A percentile compares a stretch with the other conserved stretches of the same genome.
These are phyloP conservation scores for Zaprionus lineosus DNA, from an alignment of 2,888 invertebrate genomes.

Conservation along the genomic window DNA sequence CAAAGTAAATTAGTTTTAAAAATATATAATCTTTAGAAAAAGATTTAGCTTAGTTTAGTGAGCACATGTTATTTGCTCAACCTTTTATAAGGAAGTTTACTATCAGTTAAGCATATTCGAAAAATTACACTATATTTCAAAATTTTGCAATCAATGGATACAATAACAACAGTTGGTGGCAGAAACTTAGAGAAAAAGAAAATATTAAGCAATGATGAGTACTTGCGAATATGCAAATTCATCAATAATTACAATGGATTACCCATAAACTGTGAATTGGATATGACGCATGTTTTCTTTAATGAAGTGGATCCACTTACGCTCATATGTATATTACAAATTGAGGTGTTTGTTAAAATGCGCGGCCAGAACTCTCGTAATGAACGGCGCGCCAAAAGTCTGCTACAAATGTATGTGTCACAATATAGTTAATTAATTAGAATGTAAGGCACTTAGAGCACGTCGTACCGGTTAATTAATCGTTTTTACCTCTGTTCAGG, in stretches of 20 bases:
- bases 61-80: background rate
- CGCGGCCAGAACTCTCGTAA: constrained; percentile 86
- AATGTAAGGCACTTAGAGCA: too few relatives aligned
- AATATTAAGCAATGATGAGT: constrained; percentile 63
- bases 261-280: constrained; percentile 85
- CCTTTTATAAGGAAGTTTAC: too few relatives aligned
- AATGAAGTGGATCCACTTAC: constrained; percentile 85
- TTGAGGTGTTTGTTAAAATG: constrained; percentile 86
- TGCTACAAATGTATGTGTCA: constrained; percentile 81
- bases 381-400: constrained; percentile 84
- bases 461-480: background rate
- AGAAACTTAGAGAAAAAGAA: constrained; percentile 40
- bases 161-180: background rate
- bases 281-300: constrained; percentile 84
- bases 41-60: too few relatives aligned
- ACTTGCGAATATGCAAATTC: constrained; percentile 79
- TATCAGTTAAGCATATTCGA: constrained; percentile 7
- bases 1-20: too few relatives aligned
- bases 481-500: constrained; percentile 27
- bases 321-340: constrained; percentile 88
- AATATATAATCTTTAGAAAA: too few relatives aligned
- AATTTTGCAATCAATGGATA: constrained; percentile 23
- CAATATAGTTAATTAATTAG: too few relatives aligned
- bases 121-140: background rate
- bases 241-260: constrained; percentile 85